These are phyloP conservation scores for Cheirogaleus medius DNA, from an alignment of 2,113 vertebrate species.

Conservation along the genomic window DNA sequence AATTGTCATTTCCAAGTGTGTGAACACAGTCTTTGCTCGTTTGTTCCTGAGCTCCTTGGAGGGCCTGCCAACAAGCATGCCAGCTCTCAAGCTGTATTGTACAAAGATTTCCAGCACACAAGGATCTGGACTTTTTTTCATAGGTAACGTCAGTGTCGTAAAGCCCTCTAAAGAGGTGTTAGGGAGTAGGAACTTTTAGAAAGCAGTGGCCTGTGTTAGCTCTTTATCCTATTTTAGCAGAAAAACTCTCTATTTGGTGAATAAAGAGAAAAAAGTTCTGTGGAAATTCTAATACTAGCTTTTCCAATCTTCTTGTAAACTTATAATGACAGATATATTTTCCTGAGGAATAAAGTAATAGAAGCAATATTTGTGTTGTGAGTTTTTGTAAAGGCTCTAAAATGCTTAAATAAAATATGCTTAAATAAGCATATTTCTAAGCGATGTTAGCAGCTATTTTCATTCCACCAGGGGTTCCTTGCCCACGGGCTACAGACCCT, in stretches of 20 bases:
- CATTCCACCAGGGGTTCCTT: not conserved
- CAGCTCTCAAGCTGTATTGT: not conserved
- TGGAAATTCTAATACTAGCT: not conserved
- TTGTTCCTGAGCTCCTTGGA: slow-evolving; percentile 12
- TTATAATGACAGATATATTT: not conserved
- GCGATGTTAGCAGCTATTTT: not conserved
- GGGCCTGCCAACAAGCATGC: slow-evolving; percentile 19
- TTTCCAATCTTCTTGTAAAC: not conserved
- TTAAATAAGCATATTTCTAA: not conserved
- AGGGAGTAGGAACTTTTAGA: not conserved
- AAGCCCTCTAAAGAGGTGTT: not conserved
- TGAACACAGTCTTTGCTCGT: slow-evolving; percentile 12
- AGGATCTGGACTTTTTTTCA: not conserved
- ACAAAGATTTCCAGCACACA: not conserved
- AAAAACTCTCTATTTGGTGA: not conserved
- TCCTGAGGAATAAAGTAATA: not conserved
- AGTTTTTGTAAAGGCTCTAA: not conserved
- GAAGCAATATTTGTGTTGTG: not conserved
- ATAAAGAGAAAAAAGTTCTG: not conserved
- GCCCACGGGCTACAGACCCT: not conserved
- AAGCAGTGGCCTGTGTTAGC: not conserved
- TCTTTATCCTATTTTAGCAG: not conserved
- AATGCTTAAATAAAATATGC: too few relatives aligned
- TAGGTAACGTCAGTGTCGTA: not conserved
- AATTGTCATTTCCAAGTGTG: not conserved